These are phyloP conservation scores for Incurvaria masculella DNA, from an alignment of 2,888 invertebrate genomes.

Conservation along the genomic window DNA sequence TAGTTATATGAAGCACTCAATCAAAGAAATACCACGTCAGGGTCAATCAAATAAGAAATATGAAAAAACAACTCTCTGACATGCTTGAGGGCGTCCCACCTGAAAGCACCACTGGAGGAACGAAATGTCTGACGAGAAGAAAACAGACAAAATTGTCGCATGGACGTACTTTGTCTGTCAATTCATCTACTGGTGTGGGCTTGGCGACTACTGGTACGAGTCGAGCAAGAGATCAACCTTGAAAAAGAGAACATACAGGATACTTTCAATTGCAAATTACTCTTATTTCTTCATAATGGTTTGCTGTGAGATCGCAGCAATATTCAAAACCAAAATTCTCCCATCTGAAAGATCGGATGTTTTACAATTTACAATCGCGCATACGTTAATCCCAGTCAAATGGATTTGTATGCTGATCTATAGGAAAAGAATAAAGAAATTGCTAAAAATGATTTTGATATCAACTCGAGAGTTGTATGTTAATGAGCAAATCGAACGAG, in stretches of 20 bases:
- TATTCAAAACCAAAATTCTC: not conserved
- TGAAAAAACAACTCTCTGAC: too few relatives aligned
- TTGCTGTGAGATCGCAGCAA: not conserved
- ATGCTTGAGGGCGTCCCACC: too few relatives aligned
- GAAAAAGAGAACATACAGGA: not conserved
- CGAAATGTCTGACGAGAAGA: too few relatives aligned
- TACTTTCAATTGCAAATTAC: not conserved
- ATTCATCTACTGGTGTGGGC: not conserved
- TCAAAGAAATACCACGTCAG: too few relatives aligned
- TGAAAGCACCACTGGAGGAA: too few relatives aligned
- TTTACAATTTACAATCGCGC: not conserved
- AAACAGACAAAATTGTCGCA: not conserved
- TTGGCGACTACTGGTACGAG: not conserved
- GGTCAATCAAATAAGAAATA: too few relatives aligned
- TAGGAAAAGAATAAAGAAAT: not conserved
- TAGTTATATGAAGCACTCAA: too few relatives aligned
- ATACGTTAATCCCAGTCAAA: not conserved
- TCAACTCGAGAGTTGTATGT: not conserved
- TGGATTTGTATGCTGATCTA: not conserved
- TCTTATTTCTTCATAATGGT: not conserved
- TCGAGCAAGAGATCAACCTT: not conserved
- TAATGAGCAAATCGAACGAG: not conserved
- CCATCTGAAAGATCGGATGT: not conserved
- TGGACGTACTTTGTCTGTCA: not conserved
- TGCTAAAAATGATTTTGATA: not conserved